Conservation (phyloP, 2,797 vertebrate genomes). For the Bradypus variegatus region DNA sequence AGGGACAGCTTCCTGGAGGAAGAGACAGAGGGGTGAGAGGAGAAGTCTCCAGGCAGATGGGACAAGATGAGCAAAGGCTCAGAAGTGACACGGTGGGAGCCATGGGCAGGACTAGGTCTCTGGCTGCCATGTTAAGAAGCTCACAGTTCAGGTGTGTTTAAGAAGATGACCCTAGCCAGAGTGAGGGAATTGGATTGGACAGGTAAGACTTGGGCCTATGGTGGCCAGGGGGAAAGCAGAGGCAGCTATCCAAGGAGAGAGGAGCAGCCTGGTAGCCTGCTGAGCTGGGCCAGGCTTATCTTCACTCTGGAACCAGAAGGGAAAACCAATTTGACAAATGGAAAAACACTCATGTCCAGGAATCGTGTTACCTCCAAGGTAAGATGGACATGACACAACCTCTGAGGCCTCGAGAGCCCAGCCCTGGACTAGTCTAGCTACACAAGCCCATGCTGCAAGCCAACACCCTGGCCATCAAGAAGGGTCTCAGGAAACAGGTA, state of each 20-base stretch:
- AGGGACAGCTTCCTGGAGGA: background rate
- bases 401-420: background rate
- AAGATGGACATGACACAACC: background rate
- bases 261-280: background rate
- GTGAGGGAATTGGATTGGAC: background rate
- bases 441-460: background rate
- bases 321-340: slow-evolving; percentile 42
- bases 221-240: background rate
- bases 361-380: slow-evolving; percentile 7
- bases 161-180: background rate
- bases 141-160: background rate
- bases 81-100: background rate
- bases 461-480: background rate
- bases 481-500: background rate
- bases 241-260: background rate
- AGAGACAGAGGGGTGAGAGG: background rate
- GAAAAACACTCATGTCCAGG: background rate
- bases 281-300: slow-evolving; percentile 17
- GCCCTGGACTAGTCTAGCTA: background rate
- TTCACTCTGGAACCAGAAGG: slow-evolving; percentile 22
- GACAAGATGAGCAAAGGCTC: background rate
- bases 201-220: background rate
- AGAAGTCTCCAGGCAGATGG: background rate
- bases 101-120: background rate
- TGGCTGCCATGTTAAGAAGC: background rate